Conservation (phyloP, 2,888 invertebrate genomes). For the Polydrusus cervinus region DNA sequence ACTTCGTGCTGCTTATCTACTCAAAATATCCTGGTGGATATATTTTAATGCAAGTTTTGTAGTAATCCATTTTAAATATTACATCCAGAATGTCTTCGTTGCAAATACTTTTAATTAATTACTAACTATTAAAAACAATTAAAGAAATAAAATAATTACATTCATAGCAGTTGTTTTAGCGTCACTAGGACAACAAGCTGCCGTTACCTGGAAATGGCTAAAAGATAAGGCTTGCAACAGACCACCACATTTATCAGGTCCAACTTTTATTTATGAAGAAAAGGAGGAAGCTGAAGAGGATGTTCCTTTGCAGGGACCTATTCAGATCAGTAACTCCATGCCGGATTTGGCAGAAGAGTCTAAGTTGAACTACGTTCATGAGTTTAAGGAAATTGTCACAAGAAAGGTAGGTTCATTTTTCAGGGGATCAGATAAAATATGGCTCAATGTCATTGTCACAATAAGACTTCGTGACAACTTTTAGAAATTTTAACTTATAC, state of each 20-base stretch:
- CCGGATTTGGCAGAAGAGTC: conserved; percentile 80
- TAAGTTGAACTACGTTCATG: conserved; percentile 82
- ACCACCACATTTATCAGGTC: conserved; percentile 41
- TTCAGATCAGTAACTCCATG: conserved; percentile 83
- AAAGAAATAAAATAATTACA: conserved; percentile 9
- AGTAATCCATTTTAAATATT: too few species aligned
- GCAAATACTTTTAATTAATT: too few species aligned
- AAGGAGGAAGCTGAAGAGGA: conserved; percentile 59
- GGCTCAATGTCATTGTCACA: too few species aligned
- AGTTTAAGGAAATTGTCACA: conserved; percentile 78
- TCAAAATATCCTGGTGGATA: too few species aligned
- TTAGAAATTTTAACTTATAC: too few species aligned
- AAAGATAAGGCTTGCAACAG: conserved; percentile 73
- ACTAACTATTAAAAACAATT: too few species aligned
- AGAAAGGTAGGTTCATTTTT: conserved; percentile 77
- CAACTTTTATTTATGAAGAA: conserved; percentile 20
- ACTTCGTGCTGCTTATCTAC: too few species aligned
- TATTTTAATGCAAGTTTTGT: too few species aligned
- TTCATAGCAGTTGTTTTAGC: conserved; percentile 79
- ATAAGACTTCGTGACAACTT: too few species aligned
- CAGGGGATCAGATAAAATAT: background rate
- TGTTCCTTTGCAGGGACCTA: conserved; percentile 79
- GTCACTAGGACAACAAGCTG: conserved; percentile 82
- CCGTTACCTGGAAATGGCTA: conserved; percentile 83
- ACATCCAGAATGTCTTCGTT: too few species aligned